phyloP scores from a whole-genome alignment of 2,888 invertebrate species.

The Panzeria rudis region DNA sequence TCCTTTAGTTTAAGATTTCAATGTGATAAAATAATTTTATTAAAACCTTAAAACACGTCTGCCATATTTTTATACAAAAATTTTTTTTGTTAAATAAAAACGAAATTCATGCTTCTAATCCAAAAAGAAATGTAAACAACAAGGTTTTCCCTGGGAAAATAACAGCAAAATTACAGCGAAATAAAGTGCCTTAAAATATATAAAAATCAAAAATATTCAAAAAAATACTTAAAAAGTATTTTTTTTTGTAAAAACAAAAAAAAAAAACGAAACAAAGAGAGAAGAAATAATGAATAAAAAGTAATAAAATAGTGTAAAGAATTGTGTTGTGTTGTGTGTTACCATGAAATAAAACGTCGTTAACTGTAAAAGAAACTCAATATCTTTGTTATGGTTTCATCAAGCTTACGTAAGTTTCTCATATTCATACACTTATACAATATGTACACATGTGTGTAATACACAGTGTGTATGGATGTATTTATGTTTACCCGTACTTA shows the following conservation, averaged over 20 bases:
- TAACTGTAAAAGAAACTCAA: conserved; percentile 61
- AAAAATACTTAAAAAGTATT: conserved; percentile 13
- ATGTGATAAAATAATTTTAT: conserved; percentile 67
- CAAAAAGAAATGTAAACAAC: conserved; percentile 45
- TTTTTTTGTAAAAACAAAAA: conserved; percentile 19
- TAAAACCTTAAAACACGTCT: conserved; percentile 57
- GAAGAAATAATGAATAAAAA: conserved; percentile 18
- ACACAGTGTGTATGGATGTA: neutral
- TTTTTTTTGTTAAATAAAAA: conserved; percentile 3
- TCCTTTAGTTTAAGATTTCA: conserved; percentile 50
- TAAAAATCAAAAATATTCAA: conserved; percentile 6
- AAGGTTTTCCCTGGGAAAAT: conserved; percentile 16
- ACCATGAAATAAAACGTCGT: conserved; percentile 12
- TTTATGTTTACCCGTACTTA: neutral
- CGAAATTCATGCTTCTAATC: conserved; percentile 19
- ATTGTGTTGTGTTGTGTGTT: conserved; percentile 36
- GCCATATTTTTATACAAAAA: conserved; percentile 53
- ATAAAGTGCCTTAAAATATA: conserved; percentile 30
- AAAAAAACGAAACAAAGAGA: neutral
- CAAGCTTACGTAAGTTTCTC: conserved; percentile 69
- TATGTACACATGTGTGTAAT: neutral
- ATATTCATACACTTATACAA: neutral
- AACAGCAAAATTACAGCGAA: conserved; percentile 2
- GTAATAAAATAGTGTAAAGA: conserved; percentile 37
- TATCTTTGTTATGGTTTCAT: conserved; percentile 70